Conservation (phyloP, 2,113 vertebrate species). For the Lutjanus erythropterus region DNA sequence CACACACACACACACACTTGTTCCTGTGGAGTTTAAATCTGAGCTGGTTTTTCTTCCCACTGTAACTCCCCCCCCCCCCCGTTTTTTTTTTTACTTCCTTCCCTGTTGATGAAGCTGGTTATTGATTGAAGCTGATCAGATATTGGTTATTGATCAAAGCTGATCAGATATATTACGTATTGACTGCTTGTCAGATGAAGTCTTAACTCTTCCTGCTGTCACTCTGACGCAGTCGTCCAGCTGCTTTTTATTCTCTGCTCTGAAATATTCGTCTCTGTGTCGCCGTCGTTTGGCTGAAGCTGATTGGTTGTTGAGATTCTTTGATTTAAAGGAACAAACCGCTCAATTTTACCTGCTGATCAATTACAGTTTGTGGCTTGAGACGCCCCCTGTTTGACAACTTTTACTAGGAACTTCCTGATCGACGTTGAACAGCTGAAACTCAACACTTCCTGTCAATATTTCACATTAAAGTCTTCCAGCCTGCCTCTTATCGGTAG, state of each 20-base stretch:
- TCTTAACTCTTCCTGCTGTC: slow-evolving; percentile 48
- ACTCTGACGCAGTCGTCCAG: slow-evolving; percentile 32
- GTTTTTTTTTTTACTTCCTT: slow-evolving; percentile 18
- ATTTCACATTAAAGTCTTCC: slow-evolving; percentile 12
- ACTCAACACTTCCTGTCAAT: background rate
- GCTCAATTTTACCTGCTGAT: too few species aligned
- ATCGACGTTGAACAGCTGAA: too few species aligned
- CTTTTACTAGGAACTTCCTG: too few species aligned
- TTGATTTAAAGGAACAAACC: background rate
- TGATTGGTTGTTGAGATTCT: background rate
- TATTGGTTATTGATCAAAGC: slow-evolving; percentile 51
- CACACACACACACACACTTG: slow-evolving; percentile 9
- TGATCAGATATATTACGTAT: slow-evolving; percentile 47
- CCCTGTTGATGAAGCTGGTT: slow-evolving; percentile 34
- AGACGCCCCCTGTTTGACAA: too few species aligned
- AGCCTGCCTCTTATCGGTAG: background rate
- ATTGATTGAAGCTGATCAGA: slow-evolving; percentile 50
- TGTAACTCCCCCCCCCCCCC: background rate
- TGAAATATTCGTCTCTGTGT: too few species aligned
- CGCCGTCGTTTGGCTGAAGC: background rate
- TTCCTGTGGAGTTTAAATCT: slow-evolving; percentile 58
- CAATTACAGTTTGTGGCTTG: too few species aligned
- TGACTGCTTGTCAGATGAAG: slow-evolving; percentile 55
- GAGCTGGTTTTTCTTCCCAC: slow-evolving; percentile 8
- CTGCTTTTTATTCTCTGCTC: background rate